Evolutionary conservation across 2,888 invertebrate genomes (phyloP), one percentile per base, ranked within the genome.

Genomic region (Allygus modestus): DNA sequence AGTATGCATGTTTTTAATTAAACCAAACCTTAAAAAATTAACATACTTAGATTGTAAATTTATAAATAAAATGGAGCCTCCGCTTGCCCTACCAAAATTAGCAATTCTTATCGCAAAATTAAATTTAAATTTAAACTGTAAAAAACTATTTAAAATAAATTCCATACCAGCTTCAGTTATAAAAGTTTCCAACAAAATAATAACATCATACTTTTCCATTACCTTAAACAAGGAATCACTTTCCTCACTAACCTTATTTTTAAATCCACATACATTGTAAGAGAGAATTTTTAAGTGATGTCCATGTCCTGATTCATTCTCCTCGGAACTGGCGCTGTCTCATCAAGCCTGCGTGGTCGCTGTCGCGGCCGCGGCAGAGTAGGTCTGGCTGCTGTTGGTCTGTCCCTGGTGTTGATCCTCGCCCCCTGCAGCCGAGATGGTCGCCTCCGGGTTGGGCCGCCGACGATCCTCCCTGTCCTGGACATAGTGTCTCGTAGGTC

Each of bases 141-240:
- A n/a, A 11, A 79, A 79, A 23, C 9, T 20, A 11, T 20, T 51
- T 26, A 20, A 17, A 79, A 51, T 12, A 79, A 28, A 54, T n/a
- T 79, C 46, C 23, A 11, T 51, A n/a, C 51, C 20, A 26, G 20
- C 17, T 31, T 79, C 79, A 20, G 31, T 54, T 43, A 79, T 43
- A 79, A 51, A 79, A 41, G 75, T 79, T 79, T 79, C 51, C 28
- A 79, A 79, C n/a, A 79, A 51, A 51, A 51, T 20, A 28, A 79
- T 51, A 11, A 79, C 15, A 79, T 46, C 79, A 79, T 79, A 79
- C 12, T 51, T 79, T 41, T 79, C 20, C 17, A 79, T 79, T 51
- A 79, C 23, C 26, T 79, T 54, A 51, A 51, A 79, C 1, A 79
- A 43, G 5, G 37, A 43, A 58, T 23, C 58, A 15, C 51, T n/a